Evolutionary conservation across 2,888 invertebrate species (phyloP), one percentile per base, ranked within the genome.

Genomic region (Clistopyga incitator): DNA sequence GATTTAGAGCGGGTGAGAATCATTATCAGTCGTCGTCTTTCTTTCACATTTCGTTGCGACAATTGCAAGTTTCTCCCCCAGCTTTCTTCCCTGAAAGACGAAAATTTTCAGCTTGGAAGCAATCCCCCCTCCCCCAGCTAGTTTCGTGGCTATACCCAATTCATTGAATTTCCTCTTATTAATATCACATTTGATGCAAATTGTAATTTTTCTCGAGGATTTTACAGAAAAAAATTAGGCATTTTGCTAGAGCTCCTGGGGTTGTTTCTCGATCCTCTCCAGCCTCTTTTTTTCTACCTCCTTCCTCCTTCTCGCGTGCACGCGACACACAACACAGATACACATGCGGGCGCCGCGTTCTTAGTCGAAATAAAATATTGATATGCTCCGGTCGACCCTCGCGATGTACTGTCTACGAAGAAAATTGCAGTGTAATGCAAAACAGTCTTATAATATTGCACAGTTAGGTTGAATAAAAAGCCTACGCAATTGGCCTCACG

Each of bases 221-320:
- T 15, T 23, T 10, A 25, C 42, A 0, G 23, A 23, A 25, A 67
- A n/a, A 38, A 11, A 20, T n/a, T 20, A 8, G 38, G 18, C 18
- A 42, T 11, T 42, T 64, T n/a, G 38, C 18, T 11, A 10, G 13
- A 64, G 38, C 20, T 38, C 11, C 20, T 18, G 42, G 20, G 34
- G 18, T 64, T 38, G 13, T 38, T 64, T 20, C 38, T 64, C 42
- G 64, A 64, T 64, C 64, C 64, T 64, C 18, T 64, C 38, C 42
- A 64, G 11, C 42, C 64, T 18, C 18, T 20, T 64, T 38, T 42
- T 61, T 61, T 38, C 18, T 34, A 34, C 38, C 20, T 38, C 64
- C 64, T 64, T 42, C 38, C 64, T 42, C 64, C 38, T 38, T 64
- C 34, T 20, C 34, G 18, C 38, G 64, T 64, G 38, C 20, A 38